Evolutionary conservation across 1,140 invertebrate species (phyloP).

Genomic region (Elymnias hypermnestra): DNA sequence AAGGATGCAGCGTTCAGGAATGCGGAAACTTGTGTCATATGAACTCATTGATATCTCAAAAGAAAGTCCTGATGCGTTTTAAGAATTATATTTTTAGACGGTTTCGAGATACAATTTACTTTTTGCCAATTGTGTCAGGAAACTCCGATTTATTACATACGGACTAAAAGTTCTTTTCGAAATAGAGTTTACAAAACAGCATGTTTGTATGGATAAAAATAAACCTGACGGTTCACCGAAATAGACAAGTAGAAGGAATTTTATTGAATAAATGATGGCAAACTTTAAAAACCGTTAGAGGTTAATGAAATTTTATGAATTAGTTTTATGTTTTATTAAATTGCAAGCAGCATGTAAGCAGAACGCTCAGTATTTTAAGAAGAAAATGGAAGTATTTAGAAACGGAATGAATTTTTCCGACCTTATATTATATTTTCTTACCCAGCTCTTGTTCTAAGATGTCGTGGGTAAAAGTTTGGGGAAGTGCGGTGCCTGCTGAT

Average conservation of each 20-base stretch:
- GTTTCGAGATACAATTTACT: conserved; percentile 36
- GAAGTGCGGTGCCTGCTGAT: conserved; percentile 29
- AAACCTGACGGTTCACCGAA: conserved; percentile 23
- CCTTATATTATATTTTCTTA: conserved; percentile 33
- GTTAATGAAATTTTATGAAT: neutral
- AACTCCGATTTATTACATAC: conserved; percentile 32
- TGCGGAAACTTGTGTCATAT: conserved; percentile 27
- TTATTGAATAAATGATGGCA: conserved; percentile 6
- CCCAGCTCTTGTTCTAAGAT: conserved; percentile 57
- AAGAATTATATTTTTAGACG: conserved; percentile 35
- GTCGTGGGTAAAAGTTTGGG: conserved; percentile 33
- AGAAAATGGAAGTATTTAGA: conserved; percentile 5
- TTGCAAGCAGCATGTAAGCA: conserved; percentile 16
- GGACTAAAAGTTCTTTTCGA: conserved; percentile 29
- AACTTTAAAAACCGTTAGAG: neutral
- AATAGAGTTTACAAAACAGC: conserved; percentile 40
- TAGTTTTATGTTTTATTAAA: neutral
- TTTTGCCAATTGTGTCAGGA: conserved; percentile 46
- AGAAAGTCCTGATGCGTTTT: conserved; percentile 34
- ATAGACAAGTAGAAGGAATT: conserved; percentile 15
- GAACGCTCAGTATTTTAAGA: neutral
- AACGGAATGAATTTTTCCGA: neutral
- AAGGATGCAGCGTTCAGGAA: conserved; percentile 14
- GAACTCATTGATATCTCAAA: conserved; percentile 21
- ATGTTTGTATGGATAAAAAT: conserved; percentile 30